Base-by-base conservation (phyloP, 2,888 invertebrate genomes). In the Xylocampa areola region DNA sequence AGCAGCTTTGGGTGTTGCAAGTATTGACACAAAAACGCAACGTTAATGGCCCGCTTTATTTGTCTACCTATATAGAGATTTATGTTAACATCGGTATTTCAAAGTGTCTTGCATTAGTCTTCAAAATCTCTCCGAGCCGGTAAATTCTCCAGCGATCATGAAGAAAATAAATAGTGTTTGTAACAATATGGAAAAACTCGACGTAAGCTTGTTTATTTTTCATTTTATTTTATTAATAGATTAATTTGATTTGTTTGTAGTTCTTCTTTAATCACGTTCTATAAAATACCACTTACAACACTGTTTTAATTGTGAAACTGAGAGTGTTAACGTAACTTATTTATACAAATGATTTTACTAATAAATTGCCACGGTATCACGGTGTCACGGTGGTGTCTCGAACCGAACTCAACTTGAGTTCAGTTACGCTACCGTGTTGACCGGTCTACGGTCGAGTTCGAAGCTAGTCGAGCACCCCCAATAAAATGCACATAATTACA, bases 141-240 rank as follows among this genome's bases (percentile, higher is more conserved):
- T n/a, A 63, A 39, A 32, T 69, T 23, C 25, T 63, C 45, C n/a
- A 19, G 69, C 61, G 68, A 55, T 47, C 48, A 17, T 45, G 33
- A 27, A 44, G 47, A 54, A 37, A 47, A 49, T 16, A 8, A 33
- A 16, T 13, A 33, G 37, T 51, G 41, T 41, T 37, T 23, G 40
- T 47, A 51, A 32, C 48, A 54, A 59, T 36, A 74, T 76, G 67
- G 40, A 41, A 33, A 62, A 61, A 49, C 23, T 60, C 6, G 29
- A 72, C 32, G 76, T 75, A 49, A 73, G 76, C 23, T 43, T 0
- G n/a, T 53, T 41, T 43, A 23, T 14, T 44, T 49, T 51, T 14
- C 39, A 41, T 48, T 23, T 40, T 47, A 0, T 21, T 51, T 48
- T 35, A 13, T 17, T 27, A 6, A 0, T 8, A 11, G 16, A 14